phyloP scores from a whole-genome alignment of 2,888 invertebrate genomes.

The Merodon equestris region DNA sequence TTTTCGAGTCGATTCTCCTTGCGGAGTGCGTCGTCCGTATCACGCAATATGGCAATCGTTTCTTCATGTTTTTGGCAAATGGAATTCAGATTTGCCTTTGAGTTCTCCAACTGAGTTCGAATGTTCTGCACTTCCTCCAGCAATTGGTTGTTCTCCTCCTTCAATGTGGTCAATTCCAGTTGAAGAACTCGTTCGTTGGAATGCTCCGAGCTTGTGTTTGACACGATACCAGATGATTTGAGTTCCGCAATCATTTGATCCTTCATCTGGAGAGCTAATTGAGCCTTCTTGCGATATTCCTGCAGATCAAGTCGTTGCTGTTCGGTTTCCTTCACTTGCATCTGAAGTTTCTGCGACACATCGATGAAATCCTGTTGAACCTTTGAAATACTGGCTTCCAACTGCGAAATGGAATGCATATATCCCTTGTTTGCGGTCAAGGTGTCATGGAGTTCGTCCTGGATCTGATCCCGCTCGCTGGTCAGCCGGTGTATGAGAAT shows the following conservation, averaged over 20 bases:
- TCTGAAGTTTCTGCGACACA: conserved; percentile 79
- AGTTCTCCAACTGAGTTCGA: conserved; percentile 71
- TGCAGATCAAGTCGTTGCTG: conserved; percentile 82
- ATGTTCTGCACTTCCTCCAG: conserved; percentile 72
- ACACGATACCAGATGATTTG: conserved; percentile 73
- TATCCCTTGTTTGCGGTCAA: conserved; percentile 72
- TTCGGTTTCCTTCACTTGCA: conserved; percentile 79
- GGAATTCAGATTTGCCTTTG: conserved; percentile 65
- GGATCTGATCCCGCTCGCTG: conserved; percentile 73
- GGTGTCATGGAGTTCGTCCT: conserved; percentile 70
- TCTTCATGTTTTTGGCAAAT: conserved; percentile 71
- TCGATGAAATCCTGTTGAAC: conserved; percentile 79
- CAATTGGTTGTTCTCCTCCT: conserved; percentile 74
- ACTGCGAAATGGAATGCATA: conserved; percentile 76
- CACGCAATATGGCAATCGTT: conserved; percentile 69
- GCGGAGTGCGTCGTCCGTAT: conserved; percentile 70
- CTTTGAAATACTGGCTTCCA: conserved; percentile 77
- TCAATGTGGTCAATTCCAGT: conserved; percentile 82
- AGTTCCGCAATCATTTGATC: conserved; percentile 85
- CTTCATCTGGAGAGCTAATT: conserved; percentile 87
- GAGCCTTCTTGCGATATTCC: conserved; percentile 89
- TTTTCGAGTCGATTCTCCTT: conserved; percentile 77
- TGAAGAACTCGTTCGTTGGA: conserved; percentile 76
- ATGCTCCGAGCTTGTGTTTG: conserved; percentile 31
- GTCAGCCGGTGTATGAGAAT: conserved; percentile 69